phyloP scores from a whole-genome alignment of 2,797 vertebrate species.

The Poeciliopsis infans region DNA sequence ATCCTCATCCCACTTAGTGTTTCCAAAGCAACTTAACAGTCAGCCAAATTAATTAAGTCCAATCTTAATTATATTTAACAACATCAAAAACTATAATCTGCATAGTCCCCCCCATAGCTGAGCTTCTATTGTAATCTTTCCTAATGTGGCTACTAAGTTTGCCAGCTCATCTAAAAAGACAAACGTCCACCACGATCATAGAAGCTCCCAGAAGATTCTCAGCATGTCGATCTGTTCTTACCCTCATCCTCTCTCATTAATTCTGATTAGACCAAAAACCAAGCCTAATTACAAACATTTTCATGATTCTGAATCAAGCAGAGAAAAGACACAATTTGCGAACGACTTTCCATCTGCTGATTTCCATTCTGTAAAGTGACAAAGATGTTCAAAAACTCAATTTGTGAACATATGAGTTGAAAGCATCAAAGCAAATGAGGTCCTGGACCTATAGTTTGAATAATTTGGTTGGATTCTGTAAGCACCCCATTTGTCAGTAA shows the following conservation, averaged over 20 bases:
- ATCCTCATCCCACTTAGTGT: background rate
- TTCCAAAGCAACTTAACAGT: background rate
- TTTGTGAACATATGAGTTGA: background rate
- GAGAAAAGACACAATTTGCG: background rate
- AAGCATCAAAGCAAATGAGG: constrained; percentile 9
- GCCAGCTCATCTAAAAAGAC: background rate
- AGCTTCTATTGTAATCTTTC: background rate
- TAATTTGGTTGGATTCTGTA: constrained; percentile 23
- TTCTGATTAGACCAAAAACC: background rate
- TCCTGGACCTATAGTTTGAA: constrained; percentile 3
- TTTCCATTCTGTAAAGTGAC: constrained; percentile 7
- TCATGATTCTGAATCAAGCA: background rate
- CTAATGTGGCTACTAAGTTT: background rate
- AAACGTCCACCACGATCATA: background rate
- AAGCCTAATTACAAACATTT: background rate
- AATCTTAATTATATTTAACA: background rate
- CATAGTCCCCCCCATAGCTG: background rate
- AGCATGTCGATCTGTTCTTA: background rate
- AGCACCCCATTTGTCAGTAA: constrained; percentile 30
- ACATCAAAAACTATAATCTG: background rate
- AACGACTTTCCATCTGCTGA: background rate
- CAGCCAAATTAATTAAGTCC: background rate
- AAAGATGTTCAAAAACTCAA: constrained; percentile 3
- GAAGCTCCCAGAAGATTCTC: background rate
- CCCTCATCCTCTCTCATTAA: background rate